Evolutionary conservation across 2,888 invertebrate species (phyloP).

Genomic region (Metallyticus violacea): DNA sequence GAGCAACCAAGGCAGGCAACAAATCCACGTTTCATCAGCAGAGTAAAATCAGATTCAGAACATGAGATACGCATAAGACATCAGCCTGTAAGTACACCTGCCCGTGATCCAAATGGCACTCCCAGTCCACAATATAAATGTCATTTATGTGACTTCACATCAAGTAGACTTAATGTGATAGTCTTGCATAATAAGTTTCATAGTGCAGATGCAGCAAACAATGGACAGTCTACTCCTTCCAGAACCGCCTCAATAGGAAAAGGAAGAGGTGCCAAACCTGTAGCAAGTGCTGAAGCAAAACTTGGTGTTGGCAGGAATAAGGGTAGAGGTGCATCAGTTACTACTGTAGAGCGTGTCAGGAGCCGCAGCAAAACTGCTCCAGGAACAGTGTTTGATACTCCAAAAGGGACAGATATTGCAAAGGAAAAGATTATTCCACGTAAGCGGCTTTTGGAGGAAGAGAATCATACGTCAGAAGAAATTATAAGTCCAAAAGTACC

Average conservation of each 20-base stretch:
- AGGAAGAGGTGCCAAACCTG: slow-evolving; percentile 34
- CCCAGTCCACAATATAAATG: slow-evolving; percentile 52
- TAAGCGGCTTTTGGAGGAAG: background rate
- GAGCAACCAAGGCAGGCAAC: slow-evolving; percentile 44
- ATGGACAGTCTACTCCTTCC: slow-evolving; percentile 29
- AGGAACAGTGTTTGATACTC: background rate
- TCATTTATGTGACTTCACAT: slow-evolving; percentile 62
- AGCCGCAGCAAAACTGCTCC: background rate
- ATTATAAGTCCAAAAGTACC: background rate
- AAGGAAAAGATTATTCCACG: background rate
- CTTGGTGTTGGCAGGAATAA: background rate
- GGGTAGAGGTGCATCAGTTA: background rate
- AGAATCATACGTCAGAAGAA: background rate
- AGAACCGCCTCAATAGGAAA: slow-evolving; percentile 34
- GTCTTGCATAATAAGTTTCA: slow-evolving; percentile 72
- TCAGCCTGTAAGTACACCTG: slow-evolving; percentile 44
- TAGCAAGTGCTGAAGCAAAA: background rate
- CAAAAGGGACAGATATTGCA: background rate
- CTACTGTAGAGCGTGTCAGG: background rate
- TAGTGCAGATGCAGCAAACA: slow-evolving; percentile 45
- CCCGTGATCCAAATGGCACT: background rate
- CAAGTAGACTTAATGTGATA: slow-evolving; percentile 68
- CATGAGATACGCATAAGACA: slow-evolving; percentile 64
- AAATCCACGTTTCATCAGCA: slow-evolving; percentile 51
- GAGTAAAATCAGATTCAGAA: slow-evolving; percentile 43